Evolutionary conservation across 2,113 vertebrate genomes (phyloP), one percentile per base, ranked within the genome.

Genomic region (Nansenia antarctica): DNA sequence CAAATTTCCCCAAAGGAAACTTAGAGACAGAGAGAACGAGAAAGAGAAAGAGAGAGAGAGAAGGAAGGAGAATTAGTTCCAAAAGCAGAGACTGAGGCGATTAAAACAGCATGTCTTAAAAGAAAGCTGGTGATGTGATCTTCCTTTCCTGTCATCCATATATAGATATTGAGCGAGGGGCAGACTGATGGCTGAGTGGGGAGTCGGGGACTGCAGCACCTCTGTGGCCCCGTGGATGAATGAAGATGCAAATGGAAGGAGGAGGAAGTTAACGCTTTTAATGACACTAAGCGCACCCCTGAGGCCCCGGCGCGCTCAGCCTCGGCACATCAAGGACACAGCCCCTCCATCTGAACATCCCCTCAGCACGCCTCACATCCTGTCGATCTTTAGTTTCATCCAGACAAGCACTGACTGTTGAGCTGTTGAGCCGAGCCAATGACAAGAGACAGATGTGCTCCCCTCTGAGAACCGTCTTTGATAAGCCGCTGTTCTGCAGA

Each of bases 81-180:
- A 71, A 77, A 67, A 69, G 80, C 82, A 65, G 74, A 31, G 76
- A 76, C 72, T 2, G 63, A 82, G 79, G 64, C 73, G 72, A 86
- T 87, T 69, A 67, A 77, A 71, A 79, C 77, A 74, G 73, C 71
- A 52, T 74, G 73, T 75, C 69, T 81, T 85, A 72, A 82, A 88
- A 86, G 78, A 81, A n/a, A 85, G 83, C 75, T 72, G 85, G 84
- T 88, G 82, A 87, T 87, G 45, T 49, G 45, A 49, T 49, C 45
- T 82, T 90, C 80, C 77, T 80, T 85, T 85, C 79, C 73, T 87
- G 82, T 90, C 86, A 89, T 88, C 85, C 76, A 82, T 85, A 86
- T 71, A 69, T 85, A 86, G 70, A 69, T 85, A 84, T 90, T 82
- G 83, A 89, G 81, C 77, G 74, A 81, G 80, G 80, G 31, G 73